A percentile compares a stretch with the other conserved stretches of the same genome.
Conservation (phyloP, 2,888 invertebrate species). For the Eumacrocentrus americanus region DNA sequence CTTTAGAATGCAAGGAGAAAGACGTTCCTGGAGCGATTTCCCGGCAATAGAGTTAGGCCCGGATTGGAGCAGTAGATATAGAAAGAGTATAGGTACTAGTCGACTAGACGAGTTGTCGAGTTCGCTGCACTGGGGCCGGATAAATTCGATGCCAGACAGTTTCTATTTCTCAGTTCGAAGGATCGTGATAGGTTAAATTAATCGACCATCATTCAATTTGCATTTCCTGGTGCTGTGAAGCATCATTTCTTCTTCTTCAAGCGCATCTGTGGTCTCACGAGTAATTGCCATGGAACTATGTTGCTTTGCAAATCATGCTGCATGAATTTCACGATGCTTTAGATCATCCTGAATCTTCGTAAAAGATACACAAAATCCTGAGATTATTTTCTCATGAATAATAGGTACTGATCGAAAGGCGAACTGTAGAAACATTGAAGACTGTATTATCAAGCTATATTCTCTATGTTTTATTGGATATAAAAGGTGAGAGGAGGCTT, state of each 20-base stretch:
- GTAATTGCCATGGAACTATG: background rate
- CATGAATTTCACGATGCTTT: background rate
- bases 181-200: conserved; percentile 32
- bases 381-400: conserved; percentile 1
- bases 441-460: background rate
- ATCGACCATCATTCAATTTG: conserved; percentile 29
- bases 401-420: conserved; percentile 15
- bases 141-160: background rate
- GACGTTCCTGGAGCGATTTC: background rate
- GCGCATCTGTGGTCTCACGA: background rate
- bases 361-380: background rate
- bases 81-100: background rate
- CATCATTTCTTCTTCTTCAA: conserved; percentile 4
- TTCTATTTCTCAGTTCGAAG: conserved; percentile 6
- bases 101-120: background rate
- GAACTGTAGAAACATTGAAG: too few species aligned
- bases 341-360: too few species aligned
- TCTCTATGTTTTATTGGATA: background rate
- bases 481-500: background rate
- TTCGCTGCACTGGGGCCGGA: background rate
- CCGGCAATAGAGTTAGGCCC: background rate
- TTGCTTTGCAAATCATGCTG: conserved; percentile 3
- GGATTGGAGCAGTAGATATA: background rate
- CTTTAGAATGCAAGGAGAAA: conserved; percentile 4
- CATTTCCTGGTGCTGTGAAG: conserved; percentile 18